phyloP scores from a whole-genome alignment of 2,113 vertebrate species.

The Platichthys flesus region DNA sequence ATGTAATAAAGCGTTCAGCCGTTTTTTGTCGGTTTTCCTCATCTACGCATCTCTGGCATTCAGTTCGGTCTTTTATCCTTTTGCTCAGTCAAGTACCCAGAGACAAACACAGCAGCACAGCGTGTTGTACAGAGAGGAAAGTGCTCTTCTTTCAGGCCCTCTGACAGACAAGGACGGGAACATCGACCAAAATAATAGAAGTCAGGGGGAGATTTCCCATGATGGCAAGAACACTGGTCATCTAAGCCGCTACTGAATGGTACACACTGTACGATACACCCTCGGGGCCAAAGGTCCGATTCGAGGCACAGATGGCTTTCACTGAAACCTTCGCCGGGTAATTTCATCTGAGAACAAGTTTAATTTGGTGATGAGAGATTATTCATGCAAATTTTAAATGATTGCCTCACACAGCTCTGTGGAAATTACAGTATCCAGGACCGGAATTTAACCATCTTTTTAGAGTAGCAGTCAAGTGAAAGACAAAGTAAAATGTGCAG shows the following conservation, averaged over 20 bases:
- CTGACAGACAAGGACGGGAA: constrained; percentile 31
- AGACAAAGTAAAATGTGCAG: background rate
- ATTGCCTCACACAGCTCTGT: constrained; percentile 29
- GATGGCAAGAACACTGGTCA: constrained; percentile 39
- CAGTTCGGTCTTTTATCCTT: constrained; percentile 37
- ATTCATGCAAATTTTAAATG: constrained; percentile 37
- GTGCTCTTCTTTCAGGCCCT: constrained; percentile 25
- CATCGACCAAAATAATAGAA: constrained; percentile 47
- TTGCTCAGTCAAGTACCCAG: background rate
- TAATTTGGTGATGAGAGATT: constrained; percentile 53
- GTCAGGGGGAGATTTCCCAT: constrained; percentile 54
- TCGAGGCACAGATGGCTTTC: constrained; percentile 41
- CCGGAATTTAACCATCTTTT: background rate
- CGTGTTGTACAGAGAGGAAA: constrained; percentile 23
- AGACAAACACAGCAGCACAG: constrained; percentile 31
- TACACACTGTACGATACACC: constrained; percentile 17
- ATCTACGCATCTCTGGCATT: constrained; percentile 23
- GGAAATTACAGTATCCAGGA: constrained; percentile 4
- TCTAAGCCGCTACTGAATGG: constrained; percentile 25
- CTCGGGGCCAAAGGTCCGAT: constrained; percentile 39
- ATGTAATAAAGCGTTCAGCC: constrained; percentile 44
- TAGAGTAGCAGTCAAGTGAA: constrained; percentile 14
- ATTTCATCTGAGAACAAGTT: constrained; percentile 40
- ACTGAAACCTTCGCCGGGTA: constrained; percentile 24
- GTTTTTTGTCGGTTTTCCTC: constrained; percentile 30